Evolutionary conservation across 2,797 vertebrate genomes (phyloP), one percentile per base, ranked within the genome.

Genomic region (Crocidura indochinensis): DNA sequence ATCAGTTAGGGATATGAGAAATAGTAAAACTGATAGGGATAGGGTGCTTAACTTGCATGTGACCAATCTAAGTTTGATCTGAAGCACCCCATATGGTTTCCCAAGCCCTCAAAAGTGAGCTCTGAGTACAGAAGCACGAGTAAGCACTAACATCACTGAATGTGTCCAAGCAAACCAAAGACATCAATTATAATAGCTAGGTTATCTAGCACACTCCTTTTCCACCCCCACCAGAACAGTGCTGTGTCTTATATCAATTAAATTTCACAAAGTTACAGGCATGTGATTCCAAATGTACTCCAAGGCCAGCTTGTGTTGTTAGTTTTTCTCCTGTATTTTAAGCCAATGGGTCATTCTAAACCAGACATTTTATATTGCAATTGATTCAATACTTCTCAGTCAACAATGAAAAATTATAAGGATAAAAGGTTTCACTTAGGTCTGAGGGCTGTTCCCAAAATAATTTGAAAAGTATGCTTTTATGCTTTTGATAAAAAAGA

Each of bases 401-500:
- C 22, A 81, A 60, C 3, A 38, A 29, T n/a, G 78, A 78, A 90
- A 91, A 10, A 93, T 77, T 38, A 4, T 47, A 75, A 75, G 14
- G 29, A 47, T n/a, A 27, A 73, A 83, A 77, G 27, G 9, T 5
- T 15, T 84, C 56, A 29, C 53, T 86, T 75, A 38, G 77, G 12
- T 10, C 68, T 73, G 24, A 10, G 69, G 26, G 76, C 31, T 80
- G 44, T 71, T 85, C 11, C n/a, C 87, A 53, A n/a, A 31, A 69
- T 83, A 89, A 71, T 82, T 93, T 93, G 22, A 60, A 60, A 60
- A 76, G 29, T 29, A 53, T 75, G 53, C 27, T 73, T 78, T 85
- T 11, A 87, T 60, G 5, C 1, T 76, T 93, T 90, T 29, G 2
- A 69, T 19, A 73, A 20, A 68, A 92, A 77, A 77, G 31, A 31